Percentiles rank a stretch among this genome's conserved stretches.
Conservation (phyloP, 2,888 invertebrate genomes). For the Cheilosia impressa region DNA sequence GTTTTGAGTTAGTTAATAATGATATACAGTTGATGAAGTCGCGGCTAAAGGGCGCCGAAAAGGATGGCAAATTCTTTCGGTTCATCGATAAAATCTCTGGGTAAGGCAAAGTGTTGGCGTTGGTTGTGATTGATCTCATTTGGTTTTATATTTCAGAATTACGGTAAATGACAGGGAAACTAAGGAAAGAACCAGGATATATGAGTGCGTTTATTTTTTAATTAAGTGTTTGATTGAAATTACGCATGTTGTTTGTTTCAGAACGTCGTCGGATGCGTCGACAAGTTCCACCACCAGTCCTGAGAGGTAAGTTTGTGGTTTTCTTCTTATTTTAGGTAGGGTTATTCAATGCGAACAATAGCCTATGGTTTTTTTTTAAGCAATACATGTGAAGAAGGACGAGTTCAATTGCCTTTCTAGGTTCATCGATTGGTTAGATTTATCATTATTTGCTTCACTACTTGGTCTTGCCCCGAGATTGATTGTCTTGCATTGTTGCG, state of each 20-base stretch:
- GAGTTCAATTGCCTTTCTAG: too few relatives aligned
- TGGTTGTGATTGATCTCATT: not conserved
- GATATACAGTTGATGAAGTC: constrained; percentile 81
- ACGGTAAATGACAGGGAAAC: constrained; percentile 43
- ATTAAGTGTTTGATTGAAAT: not conserved
- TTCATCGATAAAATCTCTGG: constrained; percentile 79
- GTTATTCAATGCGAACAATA: too few relatives aligned
- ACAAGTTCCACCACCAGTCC: constrained; percentile 58
- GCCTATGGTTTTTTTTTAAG: too few relatives aligned
- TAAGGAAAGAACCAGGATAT: constrained; percentile 42
- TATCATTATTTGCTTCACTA: too few relatives aligned
- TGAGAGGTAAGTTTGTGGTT: constrained; percentile 75
- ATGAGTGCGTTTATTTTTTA: constrained; percentile 45
- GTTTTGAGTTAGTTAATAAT: constrained; percentile 80
- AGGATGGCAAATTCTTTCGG: constrained; percentile 81
- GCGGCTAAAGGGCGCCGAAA: constrained; percentile 80
- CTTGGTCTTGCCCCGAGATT: too few relatives aligned
- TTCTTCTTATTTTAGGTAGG: too few relatives aligned
- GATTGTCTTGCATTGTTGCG: too few relatives aligned
- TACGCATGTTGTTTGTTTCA: constrained; percentile 15
- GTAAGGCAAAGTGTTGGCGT: constrained; percentile 43
- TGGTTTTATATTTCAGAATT: constrained; percentile 37
- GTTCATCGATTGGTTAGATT: too few relatives aligned
- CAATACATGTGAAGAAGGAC: too few relatives aligned
- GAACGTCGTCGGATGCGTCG: constrained; percentile 61